Percentiles rank a stretch among this genome's conserved stretches.
Evolutionary conservation across 1,140 invertebrate genomes (phyloP).

Genomic region (Aphaenogaster ashmeadi): DNA sequence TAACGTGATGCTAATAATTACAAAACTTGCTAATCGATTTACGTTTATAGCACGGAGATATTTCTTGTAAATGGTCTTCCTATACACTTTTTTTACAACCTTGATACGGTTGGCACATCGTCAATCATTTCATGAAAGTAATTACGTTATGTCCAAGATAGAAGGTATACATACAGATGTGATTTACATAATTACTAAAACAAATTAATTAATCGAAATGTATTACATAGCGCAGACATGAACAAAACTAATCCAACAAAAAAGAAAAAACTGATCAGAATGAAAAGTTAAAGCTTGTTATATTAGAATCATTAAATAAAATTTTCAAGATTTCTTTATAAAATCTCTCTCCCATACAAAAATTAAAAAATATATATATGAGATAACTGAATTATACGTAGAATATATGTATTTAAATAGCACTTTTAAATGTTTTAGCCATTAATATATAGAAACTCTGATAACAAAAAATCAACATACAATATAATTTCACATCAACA

Average conservation of each 20-base stretch:
- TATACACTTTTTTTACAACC: constrained; percentile 45
- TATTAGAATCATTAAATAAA: constrained; percentile 25
- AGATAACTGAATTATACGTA: not conserved
- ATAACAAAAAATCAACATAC: constrained; percentile 3
- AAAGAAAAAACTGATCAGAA: not conserved
- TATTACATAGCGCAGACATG: not conserved
- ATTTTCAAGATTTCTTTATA: not conserved
- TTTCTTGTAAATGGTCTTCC: constrained; percentile 11
- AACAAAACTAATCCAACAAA: not conserved
- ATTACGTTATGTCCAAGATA: constrained; percentile 18
- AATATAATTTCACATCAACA: constrained; percentile 24
- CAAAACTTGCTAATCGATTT: constrained; percentile 40
- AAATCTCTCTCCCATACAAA: not conserved
- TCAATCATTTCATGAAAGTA: constrained; percentile 29
- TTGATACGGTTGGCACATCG: constrained; percentile 61
- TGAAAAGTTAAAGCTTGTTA: not conserved
- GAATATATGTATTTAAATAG: not conserved
- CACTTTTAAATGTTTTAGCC: constrained; percentile 9
- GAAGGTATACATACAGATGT: constrained; percentile 9
- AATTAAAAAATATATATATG: not conserved
- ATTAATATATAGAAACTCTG: constrained; percentile 13
- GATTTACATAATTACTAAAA: not conserved
- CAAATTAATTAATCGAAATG: constrained; percentile 1
- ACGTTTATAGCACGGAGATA: constrained; percentile 18
- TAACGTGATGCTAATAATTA: constrained; percentile 24